A percentile compares a stretch with the other conserved stretches of the same genome.
Evolutionary conservation across 2,888 invertebrate genomes (phyloP).

Genomic region (Troilus luridus): DNA sequence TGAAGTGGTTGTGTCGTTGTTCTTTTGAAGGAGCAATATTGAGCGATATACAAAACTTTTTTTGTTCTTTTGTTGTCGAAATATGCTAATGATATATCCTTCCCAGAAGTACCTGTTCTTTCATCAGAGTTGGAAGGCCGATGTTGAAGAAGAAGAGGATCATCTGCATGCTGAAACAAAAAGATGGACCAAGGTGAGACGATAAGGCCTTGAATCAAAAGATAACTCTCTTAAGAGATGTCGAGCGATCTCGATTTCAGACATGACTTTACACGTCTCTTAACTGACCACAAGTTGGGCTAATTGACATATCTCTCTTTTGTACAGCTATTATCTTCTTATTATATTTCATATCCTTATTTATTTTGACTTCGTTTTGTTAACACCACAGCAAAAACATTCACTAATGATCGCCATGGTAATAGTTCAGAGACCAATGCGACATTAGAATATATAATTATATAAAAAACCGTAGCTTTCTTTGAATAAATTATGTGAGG

Average conservation of each 20-base stretch:
- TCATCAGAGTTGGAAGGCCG: background rate
- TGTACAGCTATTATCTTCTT: background rate
- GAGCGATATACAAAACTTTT: too few relatives aligned
- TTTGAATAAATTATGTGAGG: background rate
- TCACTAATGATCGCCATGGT: background rate
- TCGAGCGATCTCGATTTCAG: background rate
- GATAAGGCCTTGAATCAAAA: background rate
- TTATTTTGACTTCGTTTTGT: background rate
- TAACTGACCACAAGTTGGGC: background rate
- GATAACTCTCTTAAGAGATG: background rate
- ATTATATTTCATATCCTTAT: background rate
- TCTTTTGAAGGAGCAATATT: too few relatives aligned
- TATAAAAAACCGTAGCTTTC: background rate
- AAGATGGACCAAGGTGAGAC: background rate
- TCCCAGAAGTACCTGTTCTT: background rate
- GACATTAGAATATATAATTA: too few relatives aligned
- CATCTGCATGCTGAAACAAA: background rate
- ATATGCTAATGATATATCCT: too few relatives aligned
- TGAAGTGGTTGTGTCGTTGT: too few relatives aligned
- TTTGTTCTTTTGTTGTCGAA: too few relatives aligned
- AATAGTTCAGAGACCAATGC: background rate
- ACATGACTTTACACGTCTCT: background rate
- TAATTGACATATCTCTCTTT: constrained; percentile 2
- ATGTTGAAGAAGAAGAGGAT: background rate
- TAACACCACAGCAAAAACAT: background rate